Evolutionary conservation across 2,113 vertebrate species (phyloP).

Genomic region (Propithecus coquereli): DNA sequence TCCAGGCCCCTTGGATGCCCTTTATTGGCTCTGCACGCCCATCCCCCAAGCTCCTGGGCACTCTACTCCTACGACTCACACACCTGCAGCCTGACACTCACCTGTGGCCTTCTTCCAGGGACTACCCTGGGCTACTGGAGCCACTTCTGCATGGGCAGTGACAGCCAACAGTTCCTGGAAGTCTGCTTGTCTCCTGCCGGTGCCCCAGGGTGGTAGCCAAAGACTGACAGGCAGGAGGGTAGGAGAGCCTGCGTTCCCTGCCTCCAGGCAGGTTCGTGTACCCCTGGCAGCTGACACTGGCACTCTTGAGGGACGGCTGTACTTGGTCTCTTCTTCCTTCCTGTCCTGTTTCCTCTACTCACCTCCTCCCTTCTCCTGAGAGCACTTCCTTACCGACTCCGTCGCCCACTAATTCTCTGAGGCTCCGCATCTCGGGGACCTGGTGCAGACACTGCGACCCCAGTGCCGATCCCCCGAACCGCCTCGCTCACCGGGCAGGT

Average conservation of each 20-base stretch:
- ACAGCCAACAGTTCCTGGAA: background rate
- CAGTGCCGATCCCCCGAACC: accelerated
- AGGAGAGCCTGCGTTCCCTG: background rate
- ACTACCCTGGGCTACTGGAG: background rate
- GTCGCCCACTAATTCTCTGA: background rate
- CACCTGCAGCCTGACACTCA: background rate
- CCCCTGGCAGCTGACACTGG: background rate
- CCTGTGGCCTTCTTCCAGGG: background rate
- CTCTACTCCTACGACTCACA: background rate
- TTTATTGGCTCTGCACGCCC: background rate
- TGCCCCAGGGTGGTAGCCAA: background rate
- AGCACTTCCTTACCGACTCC: background rate
- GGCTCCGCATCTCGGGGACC: background rate
- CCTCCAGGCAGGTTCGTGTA: background rate
- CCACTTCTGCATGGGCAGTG: background rate
- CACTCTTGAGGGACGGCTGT: background rate
- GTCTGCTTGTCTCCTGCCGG: background rate
- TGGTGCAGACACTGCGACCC: accelerated
- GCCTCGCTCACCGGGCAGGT: background rate
- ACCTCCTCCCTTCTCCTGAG: background rate
- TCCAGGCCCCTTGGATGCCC: background rate
- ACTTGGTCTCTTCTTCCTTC: too few relatives aligned
- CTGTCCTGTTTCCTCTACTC: background rate
- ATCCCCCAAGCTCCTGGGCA: background rate
- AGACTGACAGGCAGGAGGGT: background rate